Evolutionary conservation across 2,797 vertebrate species (phyloP).

Genomic region (Pyrocephalus nanus): DNA sequence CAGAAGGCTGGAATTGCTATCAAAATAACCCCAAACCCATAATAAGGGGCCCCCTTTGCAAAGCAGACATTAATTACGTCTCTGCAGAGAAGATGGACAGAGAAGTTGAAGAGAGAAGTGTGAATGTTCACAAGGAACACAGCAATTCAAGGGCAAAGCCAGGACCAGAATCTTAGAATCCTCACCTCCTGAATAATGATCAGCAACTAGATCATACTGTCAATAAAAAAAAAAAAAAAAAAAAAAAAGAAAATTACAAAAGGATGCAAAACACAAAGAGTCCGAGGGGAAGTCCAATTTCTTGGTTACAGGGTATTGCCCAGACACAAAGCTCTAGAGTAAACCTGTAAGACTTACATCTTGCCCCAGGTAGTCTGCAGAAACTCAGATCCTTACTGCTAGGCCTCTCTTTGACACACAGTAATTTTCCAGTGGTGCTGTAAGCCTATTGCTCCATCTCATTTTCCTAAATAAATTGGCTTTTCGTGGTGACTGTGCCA

Average conservation of each 20-base stretch:
- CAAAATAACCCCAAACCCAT: not conserved
- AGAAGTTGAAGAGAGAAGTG: not conserved
- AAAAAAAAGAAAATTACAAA: not conserved
- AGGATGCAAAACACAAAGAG: not conserved
- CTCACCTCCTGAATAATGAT: not conserved
- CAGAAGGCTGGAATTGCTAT: not conserved
- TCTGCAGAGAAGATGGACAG: not conserved
- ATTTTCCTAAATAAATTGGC: conserved; percentile 29
- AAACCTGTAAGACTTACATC: not conserved
- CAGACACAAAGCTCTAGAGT: not conserved
- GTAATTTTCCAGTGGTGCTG: conserved; percentile 33
- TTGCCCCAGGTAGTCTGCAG: not conserved
- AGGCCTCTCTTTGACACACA: not conserved
- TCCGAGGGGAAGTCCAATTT: not conserved
- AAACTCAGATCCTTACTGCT: not conserved
- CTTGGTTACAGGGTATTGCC: not conserved
- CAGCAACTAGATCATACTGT: not conserved
- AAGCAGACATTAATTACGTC: not conserved
- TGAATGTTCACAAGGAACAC: not conserved
- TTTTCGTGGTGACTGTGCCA: not conserved
- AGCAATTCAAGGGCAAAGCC: not conserved
- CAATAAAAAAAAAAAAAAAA: not conserved
- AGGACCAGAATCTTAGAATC: not conserved
- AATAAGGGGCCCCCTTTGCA: not conserved
- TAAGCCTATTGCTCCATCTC: not conserved